Base-by-base conservation (phyloP, 2,797 vertebrate genomes). In the Loris lydekkerianus region DNA sequence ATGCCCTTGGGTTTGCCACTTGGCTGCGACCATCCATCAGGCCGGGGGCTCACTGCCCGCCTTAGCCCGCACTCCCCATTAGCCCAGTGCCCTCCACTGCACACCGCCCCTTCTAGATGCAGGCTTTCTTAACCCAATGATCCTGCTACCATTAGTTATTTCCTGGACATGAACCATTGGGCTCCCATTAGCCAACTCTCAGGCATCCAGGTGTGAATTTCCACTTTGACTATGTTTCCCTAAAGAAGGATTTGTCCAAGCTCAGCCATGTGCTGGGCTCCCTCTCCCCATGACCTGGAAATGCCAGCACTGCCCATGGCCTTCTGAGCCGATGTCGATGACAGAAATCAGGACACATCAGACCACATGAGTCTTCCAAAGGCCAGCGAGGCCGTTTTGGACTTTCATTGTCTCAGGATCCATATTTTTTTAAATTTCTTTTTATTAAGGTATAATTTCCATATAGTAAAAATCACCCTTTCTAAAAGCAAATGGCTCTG, bases 1-100 rank as follows among this genome's bases (percentile, higher is more conserved):
- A 73, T 7, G 70, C 83, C 94, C 43, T 31, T 37, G 72, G 25
- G 63, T 96, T 89, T 92, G 82, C 89, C 58, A 60, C 94, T 97
- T 84, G 86, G 90, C 89, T 73, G 89, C 88, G 93, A 75, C 95
- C 88, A 97, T 92, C 69, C 60, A n/a, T 96, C 95, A 80, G 75
- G 73, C 3, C 0, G 1, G 76, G 25, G n/a, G 1, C 0, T 15
- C 69, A 7, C n/a, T 23, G 15, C 53, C 58, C 25, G 7, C 25
- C 56, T 84, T 10, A 2, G 29, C 77, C 13, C 0, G 1, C 23
- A 2, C 7, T 10, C 72, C 25, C 2, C 11, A 0, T 0, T 18
- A 86, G 72, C 70, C 43, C 7, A 0, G 0, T 20, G 37, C 37
- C 65, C 56, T 49, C 77, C 53, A 3, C 77, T 31, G 0, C 8